Evolutionary conservation across 2,797 vertebrate genomes (phyloP).

Genomic region (Natrix natrix): DNA sequence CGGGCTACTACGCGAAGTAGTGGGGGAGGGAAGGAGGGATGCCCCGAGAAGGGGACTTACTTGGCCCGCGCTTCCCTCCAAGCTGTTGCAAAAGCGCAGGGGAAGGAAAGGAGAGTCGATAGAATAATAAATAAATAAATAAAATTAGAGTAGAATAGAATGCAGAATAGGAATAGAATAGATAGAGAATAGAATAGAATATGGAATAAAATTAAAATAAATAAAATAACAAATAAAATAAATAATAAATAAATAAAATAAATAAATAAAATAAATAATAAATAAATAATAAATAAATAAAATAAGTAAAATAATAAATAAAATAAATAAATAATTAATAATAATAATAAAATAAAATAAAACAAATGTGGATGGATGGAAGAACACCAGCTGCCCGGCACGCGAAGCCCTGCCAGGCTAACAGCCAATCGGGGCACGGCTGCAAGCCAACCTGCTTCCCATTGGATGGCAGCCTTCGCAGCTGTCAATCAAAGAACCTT

Average conservation of each 20-base stretch:
- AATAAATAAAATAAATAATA: too few species aligned
- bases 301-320: too few species aligned
- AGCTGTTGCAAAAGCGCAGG: background rate
- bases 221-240: too few species aligned
- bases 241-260: too few species aligned
- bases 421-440: slow-evolving; percentile 73
- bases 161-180: too few species aligned
- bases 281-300: too few species aligned
- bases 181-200: too few species aligned
- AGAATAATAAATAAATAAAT: background rate
- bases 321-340: background rate
- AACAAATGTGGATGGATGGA: background rate
- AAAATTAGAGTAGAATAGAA: background rate
- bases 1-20: background rate
- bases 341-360: too few species aligned
- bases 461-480: slow-evolving; percentile 74
- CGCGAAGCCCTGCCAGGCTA: slow-evolving; percentile 78
- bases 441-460: slow-evolving; percentile 65
- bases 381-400: slow-evolving; percentile 71
- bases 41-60: too few species aligned
- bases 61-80: too few species aligned
- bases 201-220: too few species aligned
- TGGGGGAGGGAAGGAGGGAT: background rate
- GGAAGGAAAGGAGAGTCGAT: background rate
- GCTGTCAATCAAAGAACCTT: slow-evolving; percentile 75